Percentiles rank a stretch among this genome's conserved stretches.
Evolutionary conservation across 1,140 invertebrate genomes (phyloP).

Genomic region (Drosophila willistoni): DNA sequence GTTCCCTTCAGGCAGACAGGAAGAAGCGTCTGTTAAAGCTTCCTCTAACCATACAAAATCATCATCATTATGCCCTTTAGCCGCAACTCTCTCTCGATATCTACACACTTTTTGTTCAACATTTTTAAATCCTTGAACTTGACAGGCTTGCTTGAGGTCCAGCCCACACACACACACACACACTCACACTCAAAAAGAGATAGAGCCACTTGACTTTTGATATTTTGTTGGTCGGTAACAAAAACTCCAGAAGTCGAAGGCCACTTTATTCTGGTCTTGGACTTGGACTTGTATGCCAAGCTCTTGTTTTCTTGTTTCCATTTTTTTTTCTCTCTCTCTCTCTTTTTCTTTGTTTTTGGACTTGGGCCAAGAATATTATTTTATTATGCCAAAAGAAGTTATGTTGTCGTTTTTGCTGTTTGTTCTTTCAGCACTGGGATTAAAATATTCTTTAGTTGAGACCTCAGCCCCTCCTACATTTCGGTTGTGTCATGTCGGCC

Average conservation of each 20-base stretch:
- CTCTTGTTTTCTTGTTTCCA: conserved; percentile 12
- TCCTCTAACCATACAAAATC: conserved; percentile 23
- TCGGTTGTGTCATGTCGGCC: conserved; percentile 10
- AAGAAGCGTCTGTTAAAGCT: conserved; percentile 24
- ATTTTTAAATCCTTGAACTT: conserved; percentile 67
- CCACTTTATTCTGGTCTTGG: conserved; percentile 54
- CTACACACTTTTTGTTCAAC: conserved; percentile 41
- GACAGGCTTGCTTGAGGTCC: conserved; percentile 42
- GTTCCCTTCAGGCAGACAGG: conserved; percentile 44
- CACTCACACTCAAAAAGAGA: background rate
- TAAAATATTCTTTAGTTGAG: conserved; percentile 36
- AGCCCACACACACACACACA: background rate
- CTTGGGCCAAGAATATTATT: conserved; percentile 60
- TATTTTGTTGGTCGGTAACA: conserved; percentile 52
- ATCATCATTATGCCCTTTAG: conserved; percentile 40
- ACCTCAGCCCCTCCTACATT: conserved; percentile 20
- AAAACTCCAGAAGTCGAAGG: conserved; percentile 39
- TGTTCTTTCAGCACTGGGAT: conserved; percentile 43
- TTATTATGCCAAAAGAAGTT: conserved; percentile 67
- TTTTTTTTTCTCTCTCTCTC: conserved; percentile 26
- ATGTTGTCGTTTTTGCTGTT: conserved; percentile 33
- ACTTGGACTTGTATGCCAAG: conserved; percentile 28
- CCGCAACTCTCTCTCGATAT: conserved; percentile 22
- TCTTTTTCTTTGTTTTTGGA: conserved; percentile 47
- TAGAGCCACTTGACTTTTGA: conserved; percentile 47